phyloP scores from a whole-genome alignment of 2,113 vertebrate genomes.

The Chloebia gouldiae region DNA sequence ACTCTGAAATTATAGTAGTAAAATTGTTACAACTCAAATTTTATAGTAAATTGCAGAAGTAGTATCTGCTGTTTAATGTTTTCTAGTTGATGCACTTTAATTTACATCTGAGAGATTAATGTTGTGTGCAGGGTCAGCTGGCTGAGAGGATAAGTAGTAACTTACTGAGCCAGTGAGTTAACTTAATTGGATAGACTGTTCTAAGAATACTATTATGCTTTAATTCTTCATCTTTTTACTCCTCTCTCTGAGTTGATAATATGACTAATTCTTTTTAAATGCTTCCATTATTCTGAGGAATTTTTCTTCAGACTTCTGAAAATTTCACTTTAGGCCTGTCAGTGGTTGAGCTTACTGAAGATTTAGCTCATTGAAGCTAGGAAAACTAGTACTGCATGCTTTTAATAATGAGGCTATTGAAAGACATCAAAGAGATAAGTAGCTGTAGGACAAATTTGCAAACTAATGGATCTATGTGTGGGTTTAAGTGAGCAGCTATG shows the following conservation, averaged over 20 bases:
- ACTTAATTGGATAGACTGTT: conserved; percentile 36
- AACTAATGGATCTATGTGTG: neutral
- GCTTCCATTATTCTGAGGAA: neutral
- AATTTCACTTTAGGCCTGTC: neutral
- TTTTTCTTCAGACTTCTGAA: neutral
- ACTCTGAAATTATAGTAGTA: neutral
- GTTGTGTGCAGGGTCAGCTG: neutral
- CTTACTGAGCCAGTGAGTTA: conserved; percentile 11
- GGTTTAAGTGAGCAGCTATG: neutral
- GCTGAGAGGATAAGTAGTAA: conserved; percentile 20
- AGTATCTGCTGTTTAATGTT: neutral
- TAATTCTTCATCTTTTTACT: conserved; percentile 57
- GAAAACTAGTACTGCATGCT: neutral
- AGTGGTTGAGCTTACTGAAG: neutral
- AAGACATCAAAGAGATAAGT: neutral
- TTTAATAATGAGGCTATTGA: neutral
- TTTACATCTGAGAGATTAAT: neutral
- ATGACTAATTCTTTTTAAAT: neutral
- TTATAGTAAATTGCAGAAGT: neutral
- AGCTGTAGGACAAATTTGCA: neutral
- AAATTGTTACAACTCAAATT: neutral
- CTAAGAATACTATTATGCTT: neutral
- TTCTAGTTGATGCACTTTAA: neutral
- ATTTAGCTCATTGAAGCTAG: neutral
- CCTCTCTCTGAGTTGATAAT: neutral